These are phyloP conservation scores for Brachyalestes nurse DNA, from an alignment of 2,797 vertebrate genomes.

Conservation along the genomic window DNA sequence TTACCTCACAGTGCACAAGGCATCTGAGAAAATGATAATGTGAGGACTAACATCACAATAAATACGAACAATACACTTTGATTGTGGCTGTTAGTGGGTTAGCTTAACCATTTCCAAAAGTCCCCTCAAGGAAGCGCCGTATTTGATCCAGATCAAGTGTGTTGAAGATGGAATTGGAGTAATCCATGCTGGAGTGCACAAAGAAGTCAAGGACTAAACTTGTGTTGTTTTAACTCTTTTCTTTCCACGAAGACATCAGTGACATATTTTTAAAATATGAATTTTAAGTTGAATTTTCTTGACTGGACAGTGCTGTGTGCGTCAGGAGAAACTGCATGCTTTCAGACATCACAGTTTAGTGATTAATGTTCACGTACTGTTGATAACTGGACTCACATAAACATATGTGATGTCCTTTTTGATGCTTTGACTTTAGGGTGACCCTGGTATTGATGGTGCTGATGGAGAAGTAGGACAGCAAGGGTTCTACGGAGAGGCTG, in stretches of 20 bases:
- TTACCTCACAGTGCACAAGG: too few species aligned
- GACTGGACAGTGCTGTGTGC: too few species aligned
- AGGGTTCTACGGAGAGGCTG: constrained; percentile 81
- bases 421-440: constrained; percentile 73
- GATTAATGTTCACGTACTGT: too few species aligned
- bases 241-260: not conserved
- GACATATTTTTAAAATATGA: not conserved
- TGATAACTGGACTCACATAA: not conserved
- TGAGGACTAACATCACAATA: too few species aligned
- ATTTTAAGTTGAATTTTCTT: too few species aligned
- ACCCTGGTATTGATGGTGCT: constrained; percentile 73
- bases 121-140: not conserved
- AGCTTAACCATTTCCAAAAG: too few species aligned
- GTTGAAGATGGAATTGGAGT: not conserved
- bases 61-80: too few species aligned
- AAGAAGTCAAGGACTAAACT: not conserved
- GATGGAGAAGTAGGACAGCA: constrained; percentile 76
- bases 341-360: too few species aligned
- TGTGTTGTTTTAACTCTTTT: not conserved
- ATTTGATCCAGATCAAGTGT: not conserved
- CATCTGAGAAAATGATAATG: too few species aligned
- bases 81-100: too few species aligned
- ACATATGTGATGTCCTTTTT: not conserved
- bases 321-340: not conserved
- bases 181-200: not conserved